These are phyloP conservation scores for Coenobita brevimanus DNA, from an alignment of 1,140 invertebrate species.

Conservation along the genomic window DNA sequence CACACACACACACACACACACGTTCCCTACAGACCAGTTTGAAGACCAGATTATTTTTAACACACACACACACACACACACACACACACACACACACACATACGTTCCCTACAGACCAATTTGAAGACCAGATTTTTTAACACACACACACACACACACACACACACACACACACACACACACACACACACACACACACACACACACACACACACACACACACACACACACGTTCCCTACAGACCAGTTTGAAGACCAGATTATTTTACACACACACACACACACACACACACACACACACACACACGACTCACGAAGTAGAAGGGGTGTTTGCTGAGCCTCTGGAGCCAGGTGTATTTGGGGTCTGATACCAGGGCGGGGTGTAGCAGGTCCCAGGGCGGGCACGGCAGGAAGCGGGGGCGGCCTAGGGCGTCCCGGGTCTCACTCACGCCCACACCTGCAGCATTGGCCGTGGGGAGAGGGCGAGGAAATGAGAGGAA, in stretches of 20 bases:
- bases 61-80: not conserved
- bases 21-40: too few relatives aligned
- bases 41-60: too few relatives aligned
- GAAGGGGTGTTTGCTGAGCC: slow-evolving; percentile 21
- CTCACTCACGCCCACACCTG: slow-evolving; percentile 1
- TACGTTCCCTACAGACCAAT: too few relatives aligned
- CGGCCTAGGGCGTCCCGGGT: slow-evolving; percentile 10
- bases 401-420: slow-evolving; percentile 5
- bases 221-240: too few relatives aligned
- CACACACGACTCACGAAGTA: slow-evolving; percentile 9
- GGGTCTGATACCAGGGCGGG: not conserved
- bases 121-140: not conserved
- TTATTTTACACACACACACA: not conserved
- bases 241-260: not conserved
- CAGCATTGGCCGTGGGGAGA: too few relatives aligned
- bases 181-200: not conserved
- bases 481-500: too few relatives aligned
- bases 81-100: not conserved
- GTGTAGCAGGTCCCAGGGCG: slow-evolving; percentile 1
- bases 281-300: not conserved
- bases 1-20: too few relatives aligned
- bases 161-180: not conserved
- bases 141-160: not conserved
- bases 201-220: too few relatives aligned
- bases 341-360: not conserved